These are phyloP conservation scores for Orestias chungarensis DNA, from an alignment of 2,797 vertebrate genomes.

Conservation along the genomic window DNA sequence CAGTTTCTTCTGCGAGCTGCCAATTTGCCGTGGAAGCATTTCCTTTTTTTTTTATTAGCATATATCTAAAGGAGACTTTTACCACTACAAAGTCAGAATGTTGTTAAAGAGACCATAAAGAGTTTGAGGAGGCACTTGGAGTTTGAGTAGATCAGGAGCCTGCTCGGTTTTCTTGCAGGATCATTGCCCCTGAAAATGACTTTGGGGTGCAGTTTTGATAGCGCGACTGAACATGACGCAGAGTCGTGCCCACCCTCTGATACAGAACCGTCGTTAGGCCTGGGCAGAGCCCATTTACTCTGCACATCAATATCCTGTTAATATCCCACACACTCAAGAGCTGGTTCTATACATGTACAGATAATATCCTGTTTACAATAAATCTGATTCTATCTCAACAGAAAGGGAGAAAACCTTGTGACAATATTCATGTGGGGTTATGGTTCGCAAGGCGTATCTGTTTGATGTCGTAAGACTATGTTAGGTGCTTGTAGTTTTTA, in stretches of 20 bases:
- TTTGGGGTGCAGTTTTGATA: conserved; percentile 56
- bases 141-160: conserved; percentile 12
- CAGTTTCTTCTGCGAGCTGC: conserved; percentile 8
- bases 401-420: conserved; percentile 27
- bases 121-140: conserved; percentile 31
- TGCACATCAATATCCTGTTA: conserved; percentile 76
- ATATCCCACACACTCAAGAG: conserved; percentile 59
- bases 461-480: conserved; percentile 13
- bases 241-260: conserved; percentile 23
- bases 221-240: conserved; percentile 35
- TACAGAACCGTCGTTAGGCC: conserved; percentile 53
- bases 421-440: conserved; percentile 20
- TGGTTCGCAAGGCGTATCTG: conserved; percentile 42
- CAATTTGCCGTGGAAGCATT: conserved; percentile 16
- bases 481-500: conserved; percentile 22
- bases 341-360: conserved; percentile 57
- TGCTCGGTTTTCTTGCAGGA: conserved; percentile 49
- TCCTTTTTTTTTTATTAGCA: conserved; percentile 2
- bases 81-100: conserved; percentile 41
- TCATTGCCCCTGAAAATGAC: conserved; percentile 69
- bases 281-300: conserved; percentile 34
- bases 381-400: conserved; percentile 48
- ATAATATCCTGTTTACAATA: conserved; percentile 73
- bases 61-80: conserved; percentile 34
- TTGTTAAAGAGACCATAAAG: conserved; percentile 39